Percentiles rank a stretch among this genome's conserved stretches.
Conservation (phyloP, 2,797 vertebrate species). For the Heteromormyrus szaboi region DNA sequence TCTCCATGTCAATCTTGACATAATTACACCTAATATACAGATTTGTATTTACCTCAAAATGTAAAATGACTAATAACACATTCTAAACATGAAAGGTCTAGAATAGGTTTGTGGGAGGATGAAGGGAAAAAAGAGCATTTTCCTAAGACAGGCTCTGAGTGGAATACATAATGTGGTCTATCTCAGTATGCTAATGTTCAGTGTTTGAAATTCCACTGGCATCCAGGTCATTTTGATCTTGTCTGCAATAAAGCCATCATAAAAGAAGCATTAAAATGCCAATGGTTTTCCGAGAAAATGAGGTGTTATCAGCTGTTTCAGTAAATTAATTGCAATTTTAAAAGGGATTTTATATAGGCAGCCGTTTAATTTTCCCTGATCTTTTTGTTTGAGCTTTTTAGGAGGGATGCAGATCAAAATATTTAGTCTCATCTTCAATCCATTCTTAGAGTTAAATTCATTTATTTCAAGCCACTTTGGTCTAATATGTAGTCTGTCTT, state of each 20-base stretch:
- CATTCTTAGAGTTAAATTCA: neutral
- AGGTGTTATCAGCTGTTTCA: slow-evolving; percentile 32
- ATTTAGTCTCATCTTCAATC: neutral
- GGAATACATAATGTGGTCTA: slow-evolving; percentile 46
- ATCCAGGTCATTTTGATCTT: slow-evolving; percentile 44
- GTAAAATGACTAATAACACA: slow-evolving; percentile 30
- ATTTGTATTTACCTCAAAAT: slow-evolving; percentile 30
- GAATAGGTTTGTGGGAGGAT: slow-evolving; percentile 32
- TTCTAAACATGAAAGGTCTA: slow-evolving; percentile 34
- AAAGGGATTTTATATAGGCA: neutral
- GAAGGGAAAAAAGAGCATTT: slow-evolving; percentile 8
- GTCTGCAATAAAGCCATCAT: slow-evolving; percentile 38
- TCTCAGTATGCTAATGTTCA: slow-evolving; percentile 40
- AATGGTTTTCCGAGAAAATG: slow-evolving; percentile 26
- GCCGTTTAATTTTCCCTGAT: neutral
- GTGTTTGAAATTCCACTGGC: slow-evolving; percentile 45
- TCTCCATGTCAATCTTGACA: neutral
- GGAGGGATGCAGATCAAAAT: slow-evolving; percentile 21
- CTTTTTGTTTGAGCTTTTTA: slow-evolving; percentile 19
- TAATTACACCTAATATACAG: slow-evolving; percentile 13
- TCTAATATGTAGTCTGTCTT: neutral
- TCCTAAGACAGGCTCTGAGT: slow-evolving; percentile 33
- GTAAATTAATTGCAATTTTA: slow-evolving; percentile 33
- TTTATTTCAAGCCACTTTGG: neutral
- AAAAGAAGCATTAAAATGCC: slow-evolving; percentile 36